Evolutionary conservation across 2,113 vertebrate species (phyloP), one percentile per base, ranked within the genome.

Genomic region (Panthera tigris): DNA sequence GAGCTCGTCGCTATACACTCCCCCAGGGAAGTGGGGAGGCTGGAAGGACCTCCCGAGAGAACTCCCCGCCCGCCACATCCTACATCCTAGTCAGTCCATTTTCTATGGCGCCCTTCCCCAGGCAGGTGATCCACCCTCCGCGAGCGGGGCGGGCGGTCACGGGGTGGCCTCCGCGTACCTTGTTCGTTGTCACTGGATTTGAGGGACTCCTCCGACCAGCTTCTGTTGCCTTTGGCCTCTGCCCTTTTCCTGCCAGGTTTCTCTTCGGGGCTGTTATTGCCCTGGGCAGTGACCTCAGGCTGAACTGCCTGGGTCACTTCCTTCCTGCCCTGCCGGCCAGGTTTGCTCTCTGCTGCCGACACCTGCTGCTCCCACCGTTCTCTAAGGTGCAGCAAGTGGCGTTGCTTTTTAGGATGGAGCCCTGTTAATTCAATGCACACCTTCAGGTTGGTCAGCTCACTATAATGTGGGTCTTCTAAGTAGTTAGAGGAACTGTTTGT

Each of bases 401-500:
- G 97, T 98, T 99, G 99, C 97, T 99, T 99, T 99, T 99, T 99
- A 97, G 99, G 99, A 97, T 99, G 99, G 98, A 99, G 99, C 93
- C 99, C 99, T 98, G 99, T 99, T 98, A 99, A 99, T 99, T 99
- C 99, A 98, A 99, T 99, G 98, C 99, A 99, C 98, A 99, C 99
- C 98, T 99, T 99, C 98, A 99, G 99, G 98, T 99, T 99, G 98
- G 99, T 99, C 98, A 99, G 99, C 98, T 99, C 99, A 99, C 98
- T 99, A 99, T 98, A 99, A 99, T 98, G 99, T 98, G 99, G 98
- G 96, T 99, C 99, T 97, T 99, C 99, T 98, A 99, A 99, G 91
- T 99, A 98, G 98, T 99, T 99, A 98, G 99, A 99, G 98, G 99
- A 99, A 99, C 97, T 98, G 97, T 99, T 99, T 99, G 98, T 98